These are phyloP conservation scores for Columba janthina DNA, from an alignment of 2,113 vertebrate genomes.

Conservation along the genomic window DNA sequence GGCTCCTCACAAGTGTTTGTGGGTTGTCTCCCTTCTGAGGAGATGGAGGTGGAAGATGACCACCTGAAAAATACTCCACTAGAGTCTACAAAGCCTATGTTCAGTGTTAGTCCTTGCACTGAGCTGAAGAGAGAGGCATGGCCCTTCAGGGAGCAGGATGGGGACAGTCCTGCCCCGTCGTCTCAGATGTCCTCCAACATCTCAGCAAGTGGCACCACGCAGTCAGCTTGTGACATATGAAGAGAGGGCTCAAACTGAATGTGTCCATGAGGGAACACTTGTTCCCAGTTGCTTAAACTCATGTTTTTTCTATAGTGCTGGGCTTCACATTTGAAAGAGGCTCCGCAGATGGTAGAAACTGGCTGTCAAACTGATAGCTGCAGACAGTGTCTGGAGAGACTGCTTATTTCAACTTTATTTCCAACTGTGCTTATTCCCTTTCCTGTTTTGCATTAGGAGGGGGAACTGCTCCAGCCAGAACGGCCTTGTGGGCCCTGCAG, in stretches of 20 bases:
- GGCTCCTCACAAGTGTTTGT: neutral
- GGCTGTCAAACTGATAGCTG: slow-evolving; percentile 13
- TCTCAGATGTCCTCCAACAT: slow-evolving; percentile 60
- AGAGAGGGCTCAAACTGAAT: neutral
- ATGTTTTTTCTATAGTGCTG: neutral
- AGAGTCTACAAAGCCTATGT: slow-evolving; percentile 63
- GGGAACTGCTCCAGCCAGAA: neutral
- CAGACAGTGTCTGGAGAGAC: slow-evolving; percentile 16
- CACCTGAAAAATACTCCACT: slow-evolving; percentile 42
- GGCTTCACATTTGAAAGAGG: neutral
- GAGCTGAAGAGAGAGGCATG: slow-evolving; percentile 33
- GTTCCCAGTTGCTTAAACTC: neutral
- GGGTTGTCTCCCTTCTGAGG: slow-evolving; percentile 71
- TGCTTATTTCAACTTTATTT: slow-evolving; percentile 7
- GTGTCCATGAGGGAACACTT: neutral
- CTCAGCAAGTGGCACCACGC: slow-evolving; percentile 51
- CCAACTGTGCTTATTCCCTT: slow-evolving; percentile 14
- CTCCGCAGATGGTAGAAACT: neutral
- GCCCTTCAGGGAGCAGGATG: slow-evolving; percentile 43
- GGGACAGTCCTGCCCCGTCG: slow-evolving; percentile 51
- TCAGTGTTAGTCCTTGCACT: slow-evolving; percentile 48
- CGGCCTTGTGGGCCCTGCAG: neutral
- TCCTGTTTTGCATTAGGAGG: slow-evolving; percentile 20
- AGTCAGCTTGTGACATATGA: slow-evolving; percentile 75
- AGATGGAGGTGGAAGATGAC: slow-evolving; percentile 83